Conservation (phyloP, 2,797 vertebrate genomes). For the Megalops cyprinoides region DNA sequence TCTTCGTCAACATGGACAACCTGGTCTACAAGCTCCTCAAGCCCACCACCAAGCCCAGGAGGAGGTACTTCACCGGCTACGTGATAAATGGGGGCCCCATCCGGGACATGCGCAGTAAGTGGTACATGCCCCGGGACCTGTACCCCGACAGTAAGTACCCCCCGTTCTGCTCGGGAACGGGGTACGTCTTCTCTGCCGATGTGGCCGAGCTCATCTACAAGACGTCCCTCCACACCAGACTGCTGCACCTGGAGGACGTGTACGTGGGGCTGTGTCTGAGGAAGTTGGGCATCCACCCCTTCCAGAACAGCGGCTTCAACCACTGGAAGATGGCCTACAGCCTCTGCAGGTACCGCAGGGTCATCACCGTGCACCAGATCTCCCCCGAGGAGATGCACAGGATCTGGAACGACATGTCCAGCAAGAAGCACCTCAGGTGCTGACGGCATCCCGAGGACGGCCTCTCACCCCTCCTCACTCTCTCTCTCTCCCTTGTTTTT, state of each 20-base stretch:
- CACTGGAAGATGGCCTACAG: slow-evolving; percentile 99
- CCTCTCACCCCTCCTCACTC: not conserved
- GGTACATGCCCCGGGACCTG: slow-evolving; percentile 97
- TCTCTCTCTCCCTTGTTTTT: too few relatives aligned
- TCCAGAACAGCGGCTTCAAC: slow-evolving; percentile 99
- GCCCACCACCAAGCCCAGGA: slow-evolving; percentile 90
- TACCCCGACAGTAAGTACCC: slow-evolving; percentile 98
- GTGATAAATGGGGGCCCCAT: slow-evolving; percentile 98
- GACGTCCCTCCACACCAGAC: slow-evolving; percentile 92
- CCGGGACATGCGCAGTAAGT: slow-evolving; percentile 95
- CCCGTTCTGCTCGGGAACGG: slow-evolving; percentile 96
- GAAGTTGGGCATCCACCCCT: slow-evolving; percentile 94
- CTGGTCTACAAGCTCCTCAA: slow-evolving; percentile 95
- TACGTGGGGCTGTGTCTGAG: slow-evolving; percentile 95
- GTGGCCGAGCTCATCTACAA: slow-evolving; percentile 96
- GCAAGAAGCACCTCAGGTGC: slow-evolving; percentile 98
- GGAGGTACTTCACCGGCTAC: slow-evolving; percentile 94
- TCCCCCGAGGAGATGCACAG: slow-evolving; percentile 98
- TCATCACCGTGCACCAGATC: slow-evolving; percentile 98
- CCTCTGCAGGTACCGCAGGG: slow-evolving; percentile 92
- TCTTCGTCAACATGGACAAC: slow-evolving; percentile 99
- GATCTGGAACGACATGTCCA: slow-evolving; percentile 99
- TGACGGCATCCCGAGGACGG: slow-evolving; percentile 64
- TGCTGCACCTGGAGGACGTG: slow-evolving; percentile 96
- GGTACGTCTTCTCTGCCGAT: slow-evolving; percentile 96